Conservation (phyloP, 2,888 invertebrate species). For the Ormyrus labotus region DNA sequence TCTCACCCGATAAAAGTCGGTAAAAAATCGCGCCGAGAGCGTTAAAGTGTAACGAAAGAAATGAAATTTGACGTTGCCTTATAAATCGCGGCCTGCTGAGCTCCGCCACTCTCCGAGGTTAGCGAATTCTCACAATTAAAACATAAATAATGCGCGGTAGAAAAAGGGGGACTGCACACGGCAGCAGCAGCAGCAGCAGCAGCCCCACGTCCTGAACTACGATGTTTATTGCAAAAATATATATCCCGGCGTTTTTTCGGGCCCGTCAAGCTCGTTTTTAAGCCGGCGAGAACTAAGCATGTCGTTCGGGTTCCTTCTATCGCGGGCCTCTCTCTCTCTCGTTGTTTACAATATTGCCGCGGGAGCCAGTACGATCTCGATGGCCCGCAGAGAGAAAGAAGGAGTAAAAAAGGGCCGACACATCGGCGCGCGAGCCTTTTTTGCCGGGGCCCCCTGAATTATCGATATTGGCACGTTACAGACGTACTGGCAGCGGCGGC, state of each 20-base stretch:
- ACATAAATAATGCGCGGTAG: conserved; percentile 6
- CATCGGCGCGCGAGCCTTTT: conserved; percentile 53
- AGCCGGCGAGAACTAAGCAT: conserved; percentile 39
- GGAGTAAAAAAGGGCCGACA: conserved; percentile 52
- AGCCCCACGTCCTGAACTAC: conserved; percentile 25
- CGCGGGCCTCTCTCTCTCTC: conserved; percentile 33
- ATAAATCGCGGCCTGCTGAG: too few species aligned
- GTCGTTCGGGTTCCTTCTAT: conserved; percentile 47
- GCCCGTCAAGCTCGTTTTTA: conserved; percentile 35
- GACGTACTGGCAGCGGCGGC: conserved; percentile 56
- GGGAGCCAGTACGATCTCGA: conserved; percentile 35
- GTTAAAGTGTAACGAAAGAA: too few species aligned
- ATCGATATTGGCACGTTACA: conserved; percentile 72
- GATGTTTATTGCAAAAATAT: conserved; percentile 44
- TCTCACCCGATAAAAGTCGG: too few species aligned
- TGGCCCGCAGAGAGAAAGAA: conserved; percentile 20
- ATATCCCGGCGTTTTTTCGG: conserved; percentile 27
- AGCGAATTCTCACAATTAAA: conserved; percentile 35
- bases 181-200: not conserved
- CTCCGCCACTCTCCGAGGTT: too few species aligned
- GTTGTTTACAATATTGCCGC: conserved; percentile 58
- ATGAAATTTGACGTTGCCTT: too few species aligned
- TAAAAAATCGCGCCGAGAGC: too few species aligned
- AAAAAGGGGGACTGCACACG: not conserved
- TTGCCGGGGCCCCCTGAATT: conserved; percentile 67